These are phyloP conservation scores for Drosophila aff. DNA, from an alignment of 1,140 invertebrate genomes.

Conservation along the genomic window DNA sequence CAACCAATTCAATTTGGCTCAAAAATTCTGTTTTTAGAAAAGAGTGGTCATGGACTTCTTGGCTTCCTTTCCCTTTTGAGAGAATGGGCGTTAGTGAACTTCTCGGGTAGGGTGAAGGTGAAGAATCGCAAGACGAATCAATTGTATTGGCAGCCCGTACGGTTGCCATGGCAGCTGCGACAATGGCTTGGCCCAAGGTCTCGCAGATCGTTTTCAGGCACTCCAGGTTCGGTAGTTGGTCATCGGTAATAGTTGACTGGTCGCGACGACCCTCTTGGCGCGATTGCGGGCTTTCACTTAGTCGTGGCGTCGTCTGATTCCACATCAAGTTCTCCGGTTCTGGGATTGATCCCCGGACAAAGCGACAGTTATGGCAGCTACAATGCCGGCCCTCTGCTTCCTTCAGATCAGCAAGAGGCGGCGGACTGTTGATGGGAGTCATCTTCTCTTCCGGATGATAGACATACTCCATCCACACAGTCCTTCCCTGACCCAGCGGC, in stretches of 20 bases:
- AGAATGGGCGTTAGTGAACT: no score
- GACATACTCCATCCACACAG: conserved; percentile 5
- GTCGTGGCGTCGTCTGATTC: not conserved
- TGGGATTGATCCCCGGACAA: not conserved
- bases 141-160: not conserved
- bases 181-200: conserved; percentile 23
- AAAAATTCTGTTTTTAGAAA: not conserved
- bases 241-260: conserved; percentile 27
- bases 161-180: conserved; percentile 14
- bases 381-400: not conserved
- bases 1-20: not conserved
- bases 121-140: not conserved
- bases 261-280: not conserved
- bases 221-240: not conserved
- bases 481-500: not conserved
- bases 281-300: not conserved
- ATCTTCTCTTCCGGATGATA: not conserved
- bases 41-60: not conserved
- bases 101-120: no score
- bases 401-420: not conserved
- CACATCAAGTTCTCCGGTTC: not conserved
- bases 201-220: conserved; percentile 28
- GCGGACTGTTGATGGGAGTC: not conserved
- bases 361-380: not conserved
- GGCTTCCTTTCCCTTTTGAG: no score